A percentile compares a stretch with the other conserved stretches of the same genome.
Evolutionary conservation across 1,140 invertebrate species (phyloP).

Genomic region (Aphelinus certus): DNA sequence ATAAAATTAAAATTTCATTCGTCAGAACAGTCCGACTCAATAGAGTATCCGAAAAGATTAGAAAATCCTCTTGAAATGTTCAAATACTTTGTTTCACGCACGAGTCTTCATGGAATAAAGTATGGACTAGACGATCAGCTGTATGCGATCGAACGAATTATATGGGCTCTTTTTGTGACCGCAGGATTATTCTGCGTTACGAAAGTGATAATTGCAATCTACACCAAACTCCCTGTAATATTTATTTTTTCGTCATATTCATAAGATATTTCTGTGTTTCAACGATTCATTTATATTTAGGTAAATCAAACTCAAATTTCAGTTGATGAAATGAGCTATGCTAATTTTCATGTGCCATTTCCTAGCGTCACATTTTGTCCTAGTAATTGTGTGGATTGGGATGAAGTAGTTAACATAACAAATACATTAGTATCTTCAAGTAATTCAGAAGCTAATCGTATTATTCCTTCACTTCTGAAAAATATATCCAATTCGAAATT

Average conservation of each 20-base stretch:
- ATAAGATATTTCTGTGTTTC: not conserved
- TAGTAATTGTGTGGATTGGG: conserved; percentile 2
- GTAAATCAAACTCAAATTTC: not conserved
- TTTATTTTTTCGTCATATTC: not conserved
- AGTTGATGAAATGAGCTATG: conserved; percentile 1
- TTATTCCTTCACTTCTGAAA: too few relatives aligned
- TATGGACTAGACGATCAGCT: not conserved
- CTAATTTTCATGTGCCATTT: not conserved
- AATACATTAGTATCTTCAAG: not conserved
- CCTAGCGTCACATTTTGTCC: conserved; percentile 5
- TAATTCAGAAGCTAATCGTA: not conserved
- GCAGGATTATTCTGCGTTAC: not conserved
- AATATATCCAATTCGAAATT: not conserved
- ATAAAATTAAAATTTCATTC: too few relatives aligned
- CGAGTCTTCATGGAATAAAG: not conserved
- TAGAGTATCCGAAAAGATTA: not conserved
- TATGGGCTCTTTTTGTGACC: not conserved
- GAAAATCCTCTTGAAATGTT: not conserved
- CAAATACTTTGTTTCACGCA: not conserved
- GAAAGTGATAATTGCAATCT: not conserved
- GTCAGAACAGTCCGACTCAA: too few relatives aligned
- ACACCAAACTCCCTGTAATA: not conserved
- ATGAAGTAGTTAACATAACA: not conserved
- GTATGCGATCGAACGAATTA: not conserved
- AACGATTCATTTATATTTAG: not conserved